Conservation (phyloP, 1,140 invertebrate genomes). For the Drosophila ogumai region DNA sequence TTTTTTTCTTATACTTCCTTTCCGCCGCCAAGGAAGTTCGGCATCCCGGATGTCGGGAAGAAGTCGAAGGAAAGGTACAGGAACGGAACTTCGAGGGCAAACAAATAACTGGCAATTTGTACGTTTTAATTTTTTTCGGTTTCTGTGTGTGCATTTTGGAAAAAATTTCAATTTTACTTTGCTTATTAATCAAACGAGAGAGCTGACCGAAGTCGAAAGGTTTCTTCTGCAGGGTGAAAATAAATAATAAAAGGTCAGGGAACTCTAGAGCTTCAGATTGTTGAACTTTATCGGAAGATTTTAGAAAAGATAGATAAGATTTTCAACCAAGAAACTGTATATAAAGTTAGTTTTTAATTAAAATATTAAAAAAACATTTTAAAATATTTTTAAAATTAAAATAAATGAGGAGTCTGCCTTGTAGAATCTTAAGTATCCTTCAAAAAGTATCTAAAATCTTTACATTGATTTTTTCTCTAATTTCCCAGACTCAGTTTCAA, state of each 20-base stretch:
- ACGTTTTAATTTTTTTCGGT: constrained; percentile 75
- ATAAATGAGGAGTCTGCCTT: not conserved
- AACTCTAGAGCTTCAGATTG: not conserved
- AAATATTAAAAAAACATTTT: not conserved
- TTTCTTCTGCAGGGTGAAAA: not conserved
- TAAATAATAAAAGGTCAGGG: constrained; percentile 14
- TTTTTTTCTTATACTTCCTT: constrained; percentile 51
- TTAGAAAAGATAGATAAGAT: no score
- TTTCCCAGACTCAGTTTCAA: not conserved
- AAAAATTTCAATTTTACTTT: constrained; percentile 76
- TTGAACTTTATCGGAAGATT: constrained; percentile 10
- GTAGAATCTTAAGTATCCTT: not conserved
- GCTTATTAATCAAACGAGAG: constrained; percentile 78
- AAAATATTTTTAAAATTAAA: not conserved
- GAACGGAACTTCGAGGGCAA: constrained; percentile 48
- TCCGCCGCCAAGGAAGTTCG: constrained; percentile 33
- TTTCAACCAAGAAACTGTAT: no score
- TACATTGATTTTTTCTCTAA: not conserved
- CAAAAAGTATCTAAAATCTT: not conserved
- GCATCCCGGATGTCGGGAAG: constrained; percentile 12
- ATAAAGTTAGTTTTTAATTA: no score
- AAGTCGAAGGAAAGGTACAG: constrained; percentile 58
- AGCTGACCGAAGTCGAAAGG: constrained; percentile 20
- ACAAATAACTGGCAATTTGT: constrained; percentile 84
- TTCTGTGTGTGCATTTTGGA: constrained; percentile 55